Evolutionary conservation across 1,140 invertebrate genomes (phyloP), one percentile per base, ranked within the genome.

Genomic region (Idris sp.): DNA sequence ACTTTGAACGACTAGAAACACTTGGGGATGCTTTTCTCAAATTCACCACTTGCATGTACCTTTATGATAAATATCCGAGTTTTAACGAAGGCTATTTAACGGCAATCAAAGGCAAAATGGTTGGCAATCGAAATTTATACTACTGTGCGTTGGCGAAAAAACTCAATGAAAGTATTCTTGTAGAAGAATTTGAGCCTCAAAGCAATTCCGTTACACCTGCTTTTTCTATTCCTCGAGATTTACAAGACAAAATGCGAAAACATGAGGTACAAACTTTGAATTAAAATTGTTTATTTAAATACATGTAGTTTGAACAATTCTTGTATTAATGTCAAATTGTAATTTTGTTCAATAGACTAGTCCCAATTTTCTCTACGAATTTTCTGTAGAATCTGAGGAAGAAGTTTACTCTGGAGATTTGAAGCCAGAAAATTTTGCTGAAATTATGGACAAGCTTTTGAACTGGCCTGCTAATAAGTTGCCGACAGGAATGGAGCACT

Each of bases 21-120:
- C 88, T 98, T 10, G 96, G 96, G 0, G 96, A 98, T 86, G 93
- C 94, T 0, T 97, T 96, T 80, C 87, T 98, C 0, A 98, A 98
- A 86, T 93, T 94, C 73, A 91, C 91, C 2, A 87, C 90, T 7
- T 93, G 92, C 5, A 80, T 95, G 0, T 94, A 92, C 79, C 82
- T 97, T 7, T 93, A 91, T 78, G 90, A 92, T 62, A 89, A 89
- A 40, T 96, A 92, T 86, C 90, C 91, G 0, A 82, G 84, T 0
- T 90, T 90, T 53, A 90, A 92, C 65, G 96, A 98, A 84, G 96
- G 96, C 0, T 89, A 90, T 54, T 87, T 97, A 0, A 95, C 94
- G 0, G 83, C 89, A 26, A 82, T 97, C 0, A 95, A 97, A 78
- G 89, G 91, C 4, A 89, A 91, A 78, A 82, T 97, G 2, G 90